Conservation (phyloP, 2,888 invertebrate genomes). For the Yponomeuta evonymella region DNA sequence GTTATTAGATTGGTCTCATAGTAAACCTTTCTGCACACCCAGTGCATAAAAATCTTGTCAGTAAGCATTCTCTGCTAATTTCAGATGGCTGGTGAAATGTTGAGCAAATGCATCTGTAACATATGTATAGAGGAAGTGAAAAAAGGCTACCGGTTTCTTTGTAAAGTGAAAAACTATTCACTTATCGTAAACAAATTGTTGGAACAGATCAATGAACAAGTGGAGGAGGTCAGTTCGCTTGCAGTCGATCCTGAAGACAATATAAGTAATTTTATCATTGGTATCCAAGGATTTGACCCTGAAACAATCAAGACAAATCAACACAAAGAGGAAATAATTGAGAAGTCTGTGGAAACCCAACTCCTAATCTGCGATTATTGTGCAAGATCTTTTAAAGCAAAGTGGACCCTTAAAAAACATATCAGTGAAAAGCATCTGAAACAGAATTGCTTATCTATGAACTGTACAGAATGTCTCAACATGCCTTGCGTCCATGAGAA, state of each 20-base stretch:
- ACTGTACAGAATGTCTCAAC: slow-evolving; percentile 40
- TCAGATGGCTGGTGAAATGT: background rate
- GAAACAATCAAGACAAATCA: background rate
- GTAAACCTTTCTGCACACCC: no score
- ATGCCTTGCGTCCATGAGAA: slow-evolving; percentile 40
- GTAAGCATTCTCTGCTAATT: background rate
- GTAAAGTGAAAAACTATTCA: background rate
- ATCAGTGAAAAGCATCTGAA: background rate
- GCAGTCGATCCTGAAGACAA: no score
- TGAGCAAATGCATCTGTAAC: slow-evolving; percentile 8
- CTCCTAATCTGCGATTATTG: slow-evolving; percentile 1
- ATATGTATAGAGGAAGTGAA: background rate
- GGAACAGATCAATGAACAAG: slow-evolving; percentile 9
- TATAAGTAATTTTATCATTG: background rate
- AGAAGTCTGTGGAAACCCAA: background rate
- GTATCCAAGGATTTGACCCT: slow-evolving; percentile 4
- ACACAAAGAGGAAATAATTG: background rate
- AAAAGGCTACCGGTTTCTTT: background rate
- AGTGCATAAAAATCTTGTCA: no score
- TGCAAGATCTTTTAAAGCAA: background rate
- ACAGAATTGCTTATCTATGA: background rate
- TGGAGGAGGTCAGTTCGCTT: background rate
- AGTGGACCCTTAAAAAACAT: background rate
- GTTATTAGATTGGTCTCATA: no score
- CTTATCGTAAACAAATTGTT: background rate